phyloP scores from a whole-genome alignment of 1,140 invertebrate species.

The Glomeris maerens region DNA sequence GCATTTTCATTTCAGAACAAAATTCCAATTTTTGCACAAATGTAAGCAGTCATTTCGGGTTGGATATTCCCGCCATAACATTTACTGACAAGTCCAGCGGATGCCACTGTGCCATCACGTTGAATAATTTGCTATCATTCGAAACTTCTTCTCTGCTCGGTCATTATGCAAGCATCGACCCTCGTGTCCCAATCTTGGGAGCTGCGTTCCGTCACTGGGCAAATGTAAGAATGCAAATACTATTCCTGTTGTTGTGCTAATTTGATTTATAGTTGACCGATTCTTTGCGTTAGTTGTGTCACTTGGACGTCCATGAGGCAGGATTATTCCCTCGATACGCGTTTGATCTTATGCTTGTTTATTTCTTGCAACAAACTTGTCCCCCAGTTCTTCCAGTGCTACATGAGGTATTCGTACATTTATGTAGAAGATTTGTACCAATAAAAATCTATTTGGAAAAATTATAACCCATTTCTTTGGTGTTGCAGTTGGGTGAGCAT shows the following conservation, averaged over 20 bases:
- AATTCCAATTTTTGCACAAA: slow-evolving; percentile 13
- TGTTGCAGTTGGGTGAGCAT: background rate
- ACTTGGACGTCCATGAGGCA: slow-evolving; percentile 26
- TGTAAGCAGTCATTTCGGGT: slow-evolving; percentile 26
- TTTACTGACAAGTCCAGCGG: slow-evolving; percentile 20
- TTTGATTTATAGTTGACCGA: slow-evolving; percentile 1
- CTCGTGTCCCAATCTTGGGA: slow-evolving; percentile 22
- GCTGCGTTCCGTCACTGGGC: slow-evolving; percentile 27
- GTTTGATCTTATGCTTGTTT: slow-evolving; percentile 27
- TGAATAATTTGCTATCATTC: slow-evolving; percentile 22
- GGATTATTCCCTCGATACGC: slow-evolving; percentile 29
- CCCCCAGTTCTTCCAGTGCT: slow-evolving; percentile 28
- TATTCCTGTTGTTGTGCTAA: background rate
- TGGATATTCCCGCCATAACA: slow-evolving; percentile 26
- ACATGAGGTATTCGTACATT: slow-evolving; percentile 17
- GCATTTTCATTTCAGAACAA: slow-evolving; percentile 12
- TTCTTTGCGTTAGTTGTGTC: slow-evolving; percentile 23
- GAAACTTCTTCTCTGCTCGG: slow-evolving; percentile 23
- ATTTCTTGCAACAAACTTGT: slow-evolving; percentile 26
- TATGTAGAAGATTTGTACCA: background rate
- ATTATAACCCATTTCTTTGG: background rate
- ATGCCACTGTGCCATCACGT: slow-evolving; percentile 21
- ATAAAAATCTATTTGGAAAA: slow-evolving; percentile 4
- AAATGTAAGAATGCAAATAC: slow-evolving; percentile 20
- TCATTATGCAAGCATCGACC: slow-evolving; percentile 25